Conservation (phyloP, 1,140 invertebrate genomes). For the Drosophila murphyi region DNA sequence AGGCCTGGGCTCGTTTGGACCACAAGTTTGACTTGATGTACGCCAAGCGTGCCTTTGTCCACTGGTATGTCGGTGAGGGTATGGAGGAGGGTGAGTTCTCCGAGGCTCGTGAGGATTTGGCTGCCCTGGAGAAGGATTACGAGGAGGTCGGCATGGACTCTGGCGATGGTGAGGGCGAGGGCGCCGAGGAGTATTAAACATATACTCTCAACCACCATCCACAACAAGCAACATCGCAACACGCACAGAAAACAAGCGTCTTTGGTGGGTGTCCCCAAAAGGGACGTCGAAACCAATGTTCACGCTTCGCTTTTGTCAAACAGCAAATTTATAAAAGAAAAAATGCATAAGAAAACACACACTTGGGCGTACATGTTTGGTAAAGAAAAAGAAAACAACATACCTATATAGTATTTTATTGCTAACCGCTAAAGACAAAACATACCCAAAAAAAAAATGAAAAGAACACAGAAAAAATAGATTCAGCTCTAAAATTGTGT, state of each 20-base stretch:
- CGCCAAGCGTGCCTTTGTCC: slow-evolving; percentile 93
- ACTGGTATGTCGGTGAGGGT: slow-evolving; percentile 94
- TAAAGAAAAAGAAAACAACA: not conserved
- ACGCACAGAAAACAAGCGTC: slow-evolving; percentile 39
- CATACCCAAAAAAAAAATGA: slow-evolving; percentile 12
- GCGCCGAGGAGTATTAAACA: slow-evolving; percentile 89
- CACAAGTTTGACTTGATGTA: slow-evolving; percentile 94
- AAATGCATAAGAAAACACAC: slow-evolving; percentile 27
- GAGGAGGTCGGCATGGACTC: slow-evolving; percentile 92
- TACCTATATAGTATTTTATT: slow-evolving; percentile 65
- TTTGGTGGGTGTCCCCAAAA: slow-evolving; percentile 46
- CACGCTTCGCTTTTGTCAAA: slow-evolving; percentile 38
- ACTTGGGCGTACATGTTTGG: slow-evolving; percentile 12
- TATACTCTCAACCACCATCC: not conserved
- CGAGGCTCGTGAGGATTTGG: slow-evolving; percentile 94
- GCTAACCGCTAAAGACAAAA: slow-evolving; percentile 30
- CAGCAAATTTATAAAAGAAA: slow-evolving; percentile 23
- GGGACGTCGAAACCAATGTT: slow-evolving; percentile 60
- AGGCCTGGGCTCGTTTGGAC: slow-evolving; percentile 91
- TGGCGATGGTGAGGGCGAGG: slow-evolving; percentile 89
- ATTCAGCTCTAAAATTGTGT: slow-evolving; percentile 53
- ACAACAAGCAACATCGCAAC: not conserved
- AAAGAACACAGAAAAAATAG: slow-evolving; percentile 24
- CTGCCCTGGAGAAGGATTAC: slow-evolving; percentile 93
- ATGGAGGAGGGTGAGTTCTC: slow-evolving; percentile 95